These are phyloP conservation scores for Tetanocera ferruginea DNA, from an alignment of 2,888 invertebrate genomes.

Conservation along the genomic window DNA sequence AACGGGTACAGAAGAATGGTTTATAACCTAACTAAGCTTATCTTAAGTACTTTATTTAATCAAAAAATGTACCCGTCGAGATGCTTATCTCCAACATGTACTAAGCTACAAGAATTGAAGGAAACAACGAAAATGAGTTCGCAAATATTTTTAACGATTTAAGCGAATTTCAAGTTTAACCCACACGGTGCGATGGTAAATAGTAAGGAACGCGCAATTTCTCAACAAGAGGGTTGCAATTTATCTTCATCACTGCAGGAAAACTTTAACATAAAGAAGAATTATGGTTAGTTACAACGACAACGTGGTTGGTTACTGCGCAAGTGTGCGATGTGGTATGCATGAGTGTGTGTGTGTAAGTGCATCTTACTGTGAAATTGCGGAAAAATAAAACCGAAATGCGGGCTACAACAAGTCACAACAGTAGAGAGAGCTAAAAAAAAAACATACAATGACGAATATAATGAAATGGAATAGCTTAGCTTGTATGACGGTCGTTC, in stretches of 20 bases:
- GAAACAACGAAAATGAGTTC: not conserved
- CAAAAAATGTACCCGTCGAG: not conserved
- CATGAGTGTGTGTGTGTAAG: not conserved
- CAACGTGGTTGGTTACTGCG: not conserved
- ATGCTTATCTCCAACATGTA: slow-evolving; percentile 1
- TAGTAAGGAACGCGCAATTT: slow-evolving; percentile 44
- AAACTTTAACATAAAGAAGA: slow-evolving; percentile 4
- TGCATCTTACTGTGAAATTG: slow-evolving; percentile 37
- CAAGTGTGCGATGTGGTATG: not conserved
- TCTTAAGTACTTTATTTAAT: not conserved
- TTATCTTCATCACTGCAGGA: slow-evolving; percentile 43
- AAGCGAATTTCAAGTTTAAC: slow-evolving; percentile 3
- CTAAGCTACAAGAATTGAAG: not conserved
- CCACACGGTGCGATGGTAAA: slow-evolving; percentile 33
- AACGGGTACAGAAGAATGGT: not conserved
- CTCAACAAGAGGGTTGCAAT: slow-evolving; percentile 46
- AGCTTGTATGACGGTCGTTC: not conserved
- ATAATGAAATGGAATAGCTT: slow-evolving; percentile 36
- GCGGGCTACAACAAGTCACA: slow-evolving; percentile 43
- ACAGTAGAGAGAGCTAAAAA: not conserved
- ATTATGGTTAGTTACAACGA: not conserved
- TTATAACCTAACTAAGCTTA: not conserved
- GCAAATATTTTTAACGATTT: slow-evolving; percentile 33
- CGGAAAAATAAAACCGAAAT: slow-evolving; percentile 50
- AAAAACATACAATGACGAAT: not conserved